Conservation (phyloP, 2,888 invertebrate species). For the Cephus nigrinus region DNA sequence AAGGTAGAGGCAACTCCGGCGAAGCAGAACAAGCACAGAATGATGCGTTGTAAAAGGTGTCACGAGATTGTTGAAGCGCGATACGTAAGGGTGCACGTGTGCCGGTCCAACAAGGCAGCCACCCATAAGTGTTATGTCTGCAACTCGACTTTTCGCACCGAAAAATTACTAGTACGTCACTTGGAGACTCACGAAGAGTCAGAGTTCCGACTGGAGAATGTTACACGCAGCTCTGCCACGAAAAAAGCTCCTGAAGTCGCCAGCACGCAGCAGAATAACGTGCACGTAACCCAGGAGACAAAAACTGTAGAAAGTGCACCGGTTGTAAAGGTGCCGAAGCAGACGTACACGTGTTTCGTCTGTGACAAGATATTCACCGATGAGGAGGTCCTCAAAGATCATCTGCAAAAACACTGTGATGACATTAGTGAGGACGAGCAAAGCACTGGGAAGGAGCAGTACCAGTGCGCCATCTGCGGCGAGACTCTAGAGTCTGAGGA, state of each 20-base stretch:
- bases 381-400: conserved; percentile 58
- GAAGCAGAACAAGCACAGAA: conserved; percentile 41
- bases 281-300: background rate
- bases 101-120: conserved; percentile 36
- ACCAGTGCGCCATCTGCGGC: conserved; percentile 60
- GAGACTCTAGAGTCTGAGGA: conserved; percentile 53
- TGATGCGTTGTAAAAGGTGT: conserved; percentile 62
- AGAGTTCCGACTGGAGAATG: conserved; percentile 37
- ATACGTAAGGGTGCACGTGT: conserved; percentile 56
- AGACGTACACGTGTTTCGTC: conserved; percentile 55
- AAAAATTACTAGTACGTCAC: conserved; percentile 41
- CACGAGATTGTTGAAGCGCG: conserved; percentile 59
- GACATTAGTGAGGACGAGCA: conserved; percentile 45
- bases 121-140: conserved; percentile 48
- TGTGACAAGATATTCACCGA: conserved; percentile 60
- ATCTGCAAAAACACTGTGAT: conserved; percentile 61
- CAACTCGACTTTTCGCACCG: conserved; percentile 40
- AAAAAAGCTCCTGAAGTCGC: conserved; percentile 9
- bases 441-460: conserved; percentile 44
- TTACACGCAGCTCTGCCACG: conserved; percentile 2
- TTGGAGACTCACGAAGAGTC: conserved; percentile 42
- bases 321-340: conserved; percentile 5
- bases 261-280: conserved; percentile 9
- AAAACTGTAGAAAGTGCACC: background rate
- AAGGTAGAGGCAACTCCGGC: conserved; percentile 17